Evolutionary conservation across 2,888 invertebrate genomes (phyloP).

Genomic region (Carcina quercana): DNA sequence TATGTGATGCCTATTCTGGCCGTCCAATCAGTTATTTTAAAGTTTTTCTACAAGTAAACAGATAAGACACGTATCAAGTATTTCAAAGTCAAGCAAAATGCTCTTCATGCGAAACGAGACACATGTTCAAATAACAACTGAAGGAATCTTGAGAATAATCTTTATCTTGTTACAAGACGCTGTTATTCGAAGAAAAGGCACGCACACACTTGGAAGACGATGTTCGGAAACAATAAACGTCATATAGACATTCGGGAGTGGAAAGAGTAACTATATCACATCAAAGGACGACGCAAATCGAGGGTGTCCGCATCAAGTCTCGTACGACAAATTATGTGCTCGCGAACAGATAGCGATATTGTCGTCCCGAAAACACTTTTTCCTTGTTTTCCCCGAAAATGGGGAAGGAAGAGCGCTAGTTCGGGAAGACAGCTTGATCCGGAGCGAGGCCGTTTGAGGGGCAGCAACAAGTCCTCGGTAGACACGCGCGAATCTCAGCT

Average conservation of each 20-base stretch:
- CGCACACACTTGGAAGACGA: slow-evolving; percentile 10
- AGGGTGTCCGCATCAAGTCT: slow-evolving; percentile 40
- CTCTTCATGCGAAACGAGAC: too few relatives aligned
- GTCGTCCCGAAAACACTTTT: slow-evolving; percentile 58
- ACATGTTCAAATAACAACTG: too few relatives aligned
- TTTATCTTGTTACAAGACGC: slow-evolving; percentile 11
- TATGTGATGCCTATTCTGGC: too few relatives aligned
- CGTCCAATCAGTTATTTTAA: too few relatives aligned
- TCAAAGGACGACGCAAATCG: slow-evolving; percentile 31
- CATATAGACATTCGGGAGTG: slow-evolving; percentile 21
- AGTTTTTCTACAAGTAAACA: too few relatives aligned
- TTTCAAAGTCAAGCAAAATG: too few relatives aligned
- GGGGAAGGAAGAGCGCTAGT: slow-evolving; percentile 54
- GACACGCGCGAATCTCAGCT: slow-evolving; percentile 39
- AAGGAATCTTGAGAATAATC: slow-evolving; percentile 14
- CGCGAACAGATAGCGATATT: slow-evolving; percentile 56
- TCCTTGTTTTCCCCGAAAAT: slow-evolving; percentile 54
- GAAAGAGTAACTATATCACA: slow-evolving; percentile 23
- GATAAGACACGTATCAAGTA: too few relatives aligned
- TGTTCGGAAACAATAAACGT: slow-evolving; percentile 23
- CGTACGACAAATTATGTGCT: slow-evolving; percentile 58
- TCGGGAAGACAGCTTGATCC: slow-evolving; percentile 66
- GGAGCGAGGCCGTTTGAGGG: slow-evolving; percentile 44
- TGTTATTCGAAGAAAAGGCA: slow-evolving; percentile 11
- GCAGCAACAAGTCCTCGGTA: slow-evolving; percentile 58